Percentiles rank a stretch among this genome's conserved stretches.
phyloP scores from a whole-genome alignment of 2,888 invertebrate genomes.

The Dicyrtoma fusca region DNA sequence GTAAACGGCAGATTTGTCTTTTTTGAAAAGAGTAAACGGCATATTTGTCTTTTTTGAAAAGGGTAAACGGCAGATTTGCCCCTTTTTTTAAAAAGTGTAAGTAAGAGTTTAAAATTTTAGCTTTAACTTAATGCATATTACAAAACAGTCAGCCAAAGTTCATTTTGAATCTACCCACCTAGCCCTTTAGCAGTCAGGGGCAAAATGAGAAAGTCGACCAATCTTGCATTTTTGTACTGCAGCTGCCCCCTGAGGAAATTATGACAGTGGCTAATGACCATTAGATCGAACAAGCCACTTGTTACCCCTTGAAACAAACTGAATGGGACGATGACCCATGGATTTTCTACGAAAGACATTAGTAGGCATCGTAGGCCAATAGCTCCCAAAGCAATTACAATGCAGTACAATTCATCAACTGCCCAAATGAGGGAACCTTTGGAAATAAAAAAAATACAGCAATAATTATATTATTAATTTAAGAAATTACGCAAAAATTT shows the following conservation, averaged over 20 bases:
- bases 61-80: too few relatives aligned
- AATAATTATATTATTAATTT: neutral
- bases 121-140: too few relatives aligned
- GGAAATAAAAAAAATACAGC: neutral
- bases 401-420: neutral
- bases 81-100: too few relatives aligned
- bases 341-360: neutral
- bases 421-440: neutral
- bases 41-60: too few relatives aligned
- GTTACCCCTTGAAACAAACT: conserved; percentile 10
- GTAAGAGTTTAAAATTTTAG: too few relatives aligned
- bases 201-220: neutral
- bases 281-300: neutral
- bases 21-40: too few relatives aligned
- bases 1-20: neutral
- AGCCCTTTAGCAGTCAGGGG: neutral
- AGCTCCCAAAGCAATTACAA: neutral
- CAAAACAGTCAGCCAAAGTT: too few relatives aligned
- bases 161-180: neutral
- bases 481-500: neutral
- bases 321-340: neutral
- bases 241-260: too few relatives aligned
- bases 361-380: neutral
- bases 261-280: neutral
- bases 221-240: neutral